Evolutionary conservation across 2,888 invertebrate genomes (phyloP), one percentile per base, ranked within the genome.

Genomic region (Pammene aurita): DNA sequence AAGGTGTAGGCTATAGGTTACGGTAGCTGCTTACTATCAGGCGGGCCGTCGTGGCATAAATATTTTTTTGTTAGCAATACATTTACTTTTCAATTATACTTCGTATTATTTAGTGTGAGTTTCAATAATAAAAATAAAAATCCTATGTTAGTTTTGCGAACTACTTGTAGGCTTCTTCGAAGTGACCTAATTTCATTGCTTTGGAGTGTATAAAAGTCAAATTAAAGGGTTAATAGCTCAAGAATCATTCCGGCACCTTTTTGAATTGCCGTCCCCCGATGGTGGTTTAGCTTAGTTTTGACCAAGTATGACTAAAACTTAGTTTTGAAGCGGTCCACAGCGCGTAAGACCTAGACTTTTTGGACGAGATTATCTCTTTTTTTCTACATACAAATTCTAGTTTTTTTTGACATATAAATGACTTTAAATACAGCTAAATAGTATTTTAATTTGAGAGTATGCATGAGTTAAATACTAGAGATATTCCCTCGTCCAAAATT

Each of bases 321-420:
- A 55, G 60, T 63, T 26, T 67, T 16, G 73, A 73, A 72, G 73
- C 73, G 73, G 71, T 71, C 73, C 44, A n/a, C n/a, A 67, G 67
- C 55, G 62, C 55, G 55, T 58, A 42, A 60, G 61, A 48, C 44
- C 57, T 14, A 46, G 34, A 38, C 57, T 35, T 50, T 56, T 52
- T 69, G 68, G 57, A 52, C 68, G 63, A 52, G 61, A 55, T 13
- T 7, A n/a, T 35, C 42, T 42, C n/a, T n/a, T n/a, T n/a, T n/a
- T n/a, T n/a, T n/a, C 41, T 58, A 55, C 10, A 54, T n/a, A 2
- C 41, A 56, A 55, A 38, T 16, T 14, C 14, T 6, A 2, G 38
- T 38, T 42, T 48, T 16, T 48, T 50, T 50, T 50, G 50, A 50
- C 50, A 50, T n/a, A 7, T 44, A 44, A 50, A 26, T 18, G 18